These are phyloP conservation scores for Drosophila conformis DNA, from an alignment of 2,888 invertebrate species.

Conservation along the genomic window DNA sequence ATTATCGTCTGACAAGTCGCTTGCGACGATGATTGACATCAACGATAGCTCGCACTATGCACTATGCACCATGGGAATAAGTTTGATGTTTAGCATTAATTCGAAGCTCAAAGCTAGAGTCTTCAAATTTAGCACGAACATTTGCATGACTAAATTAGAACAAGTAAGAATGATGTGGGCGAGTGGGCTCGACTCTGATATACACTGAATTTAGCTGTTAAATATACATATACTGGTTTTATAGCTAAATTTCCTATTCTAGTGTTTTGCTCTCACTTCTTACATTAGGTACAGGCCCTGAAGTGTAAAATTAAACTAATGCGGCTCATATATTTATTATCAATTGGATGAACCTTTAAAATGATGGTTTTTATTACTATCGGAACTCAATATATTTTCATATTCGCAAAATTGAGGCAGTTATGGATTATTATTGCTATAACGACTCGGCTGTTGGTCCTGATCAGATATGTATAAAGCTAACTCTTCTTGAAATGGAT, in stretches of 20 bases:
- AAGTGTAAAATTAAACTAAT: background rate
- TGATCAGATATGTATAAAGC: background rate
- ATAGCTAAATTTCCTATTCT: background rate
- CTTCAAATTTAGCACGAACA: background rate
- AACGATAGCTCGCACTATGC: background rate
- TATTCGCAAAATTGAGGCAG: background rate
- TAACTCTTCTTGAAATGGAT: background rate
- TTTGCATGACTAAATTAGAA: background rate
- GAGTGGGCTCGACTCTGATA: background rate
- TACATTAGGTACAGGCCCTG: background rate
- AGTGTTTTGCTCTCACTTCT: background rate
- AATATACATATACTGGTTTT: background rate
- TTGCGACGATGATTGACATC: slow-evolving; percentile 78
- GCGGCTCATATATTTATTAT: background rate
- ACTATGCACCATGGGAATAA: background rate
- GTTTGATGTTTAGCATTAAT: background rate
- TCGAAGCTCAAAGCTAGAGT: background rate
- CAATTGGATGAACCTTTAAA: background rate
- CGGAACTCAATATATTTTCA: background rate
- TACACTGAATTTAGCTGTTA: background rate
- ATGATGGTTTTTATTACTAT: background rate
- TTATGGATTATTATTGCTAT: background rate
- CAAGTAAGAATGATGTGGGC: background rate
- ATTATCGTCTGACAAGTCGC: slow-evolving; percentile 80
- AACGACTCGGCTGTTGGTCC: background rate